Evolutionary conservation across 2,888 invertebrate genomes (phyloP), one percentile per base, ranked within the genome.

Genomic region (Drosophila kanekoi): DNA sequence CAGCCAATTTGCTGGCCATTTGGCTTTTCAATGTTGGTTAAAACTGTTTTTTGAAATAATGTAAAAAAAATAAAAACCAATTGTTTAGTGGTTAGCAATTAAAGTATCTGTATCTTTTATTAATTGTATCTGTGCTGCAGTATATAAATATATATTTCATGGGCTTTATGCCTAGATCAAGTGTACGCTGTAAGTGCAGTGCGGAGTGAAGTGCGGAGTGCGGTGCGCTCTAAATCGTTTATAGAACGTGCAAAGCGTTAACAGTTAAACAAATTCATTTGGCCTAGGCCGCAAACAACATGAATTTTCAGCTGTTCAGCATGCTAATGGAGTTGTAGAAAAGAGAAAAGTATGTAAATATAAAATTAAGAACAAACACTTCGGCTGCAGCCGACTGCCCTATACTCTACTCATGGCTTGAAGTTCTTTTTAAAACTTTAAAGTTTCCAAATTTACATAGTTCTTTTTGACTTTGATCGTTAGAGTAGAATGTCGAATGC

Each of bases 181-280:
- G 53, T 71, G 58, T 38, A 40, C 40, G 54, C 45, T 32, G 18
- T 20, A 62, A 47, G 59, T 66, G 57, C 47, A 59, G 64, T 65
- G 78, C 65, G n/a, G 16, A 53, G 53, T 43, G 58, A 47, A 57
- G 40, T 44, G 47, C 28, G 28, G 18, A 71, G 77, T 75, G 58
- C 40, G 58, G 61, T 66, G 71, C 33, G 76, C 66, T 65, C 75
- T 14, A 71, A 72, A 79, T 77, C 67, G 77, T 68, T 77, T 81
- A 59, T 70, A 79, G 81, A 84, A 81, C 81, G 82, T 77, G 73
- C 61, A 59, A 73, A 72, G 54, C 77, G 56, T 65, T 72, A 68
- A 72, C 76, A 65, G 72, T 77, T 65, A 62, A 58, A 41, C 47
- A 52, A 62, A 53, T 74, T 75, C 64, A 60, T 44, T 54, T 64